These are phyloP conservation scores for Leontocebus nigricollis DNA, from an alignment of 2,797 vertebrate species.

Conservation along the genomic window DNA sequence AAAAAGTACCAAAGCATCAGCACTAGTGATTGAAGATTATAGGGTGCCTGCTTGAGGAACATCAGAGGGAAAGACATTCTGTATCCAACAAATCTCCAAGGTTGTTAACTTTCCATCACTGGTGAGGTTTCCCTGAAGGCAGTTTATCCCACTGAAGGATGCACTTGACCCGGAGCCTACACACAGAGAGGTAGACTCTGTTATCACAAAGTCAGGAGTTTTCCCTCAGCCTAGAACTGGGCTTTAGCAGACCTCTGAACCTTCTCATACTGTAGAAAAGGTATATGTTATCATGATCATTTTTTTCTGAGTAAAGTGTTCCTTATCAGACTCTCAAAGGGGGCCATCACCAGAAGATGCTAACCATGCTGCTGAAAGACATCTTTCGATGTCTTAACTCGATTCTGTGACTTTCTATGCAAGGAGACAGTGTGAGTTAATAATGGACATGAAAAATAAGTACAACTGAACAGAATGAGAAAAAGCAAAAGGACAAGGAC, in stretches of 20 bases:
- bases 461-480: neutral
- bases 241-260: neutral
- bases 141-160: neutral
- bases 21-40: neutral
- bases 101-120: neutral
- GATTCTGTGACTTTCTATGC: too few species aligned
- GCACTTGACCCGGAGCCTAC: too few species aligned
- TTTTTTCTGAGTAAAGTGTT: neutral
- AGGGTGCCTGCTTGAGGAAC: neutral
- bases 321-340: neutral
- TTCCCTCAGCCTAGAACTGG: neutral
- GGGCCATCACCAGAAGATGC: rapidly evolving
- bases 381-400: neutral
- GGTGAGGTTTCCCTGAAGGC: neutral
- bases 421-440: neutral
- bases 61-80: neutral
- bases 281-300: too few species aligned
- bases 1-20: neutral
- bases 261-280: neutral
- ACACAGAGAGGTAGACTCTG: neutral
- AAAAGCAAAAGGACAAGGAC: neutral
- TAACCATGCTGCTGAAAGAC: neutral
- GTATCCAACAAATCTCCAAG: too few species aligned
- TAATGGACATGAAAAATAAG: neutral
- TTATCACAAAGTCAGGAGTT: neutral